Base-by-base conservation (phyloP, 1,140 invertebrate genomes). In the Copidosoma floridanum region DNA sequence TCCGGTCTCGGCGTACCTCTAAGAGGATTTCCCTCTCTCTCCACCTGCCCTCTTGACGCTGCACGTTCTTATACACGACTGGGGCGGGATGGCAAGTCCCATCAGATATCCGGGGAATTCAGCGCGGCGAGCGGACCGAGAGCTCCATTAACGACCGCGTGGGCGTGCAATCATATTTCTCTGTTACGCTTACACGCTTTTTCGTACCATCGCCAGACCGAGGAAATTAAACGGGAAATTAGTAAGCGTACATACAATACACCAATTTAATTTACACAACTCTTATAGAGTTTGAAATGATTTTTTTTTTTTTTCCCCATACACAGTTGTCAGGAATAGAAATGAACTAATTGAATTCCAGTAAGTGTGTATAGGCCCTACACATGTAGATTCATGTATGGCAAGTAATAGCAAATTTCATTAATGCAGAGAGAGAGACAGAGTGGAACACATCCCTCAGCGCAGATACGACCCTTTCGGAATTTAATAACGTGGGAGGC, bases 401-500 rank as follows among this genome's bases (percentile, higher is more conserved):
- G n/a, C n/a, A n/a, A n/a, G 11, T 11, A 38, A 53, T 26, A 47
- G 18, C 23, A 59, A 32, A 35, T 52, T 6, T 16, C 18, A 38
- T 44, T 43, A 27, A 35, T 16, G 26, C 1, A 26, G 20, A 24
- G 20, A 57, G 47, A 46, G 41, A 48, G n/a, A n/a, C n/a, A n/a
- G n/a, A n/a, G n/a, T n/a, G n/a, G n/a, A n/a, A n/a, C n/a, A n/a
- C n/a, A n/a, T n/a, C n/a, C n/a, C n/a, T n/a, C n/a, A n/a, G n/a
- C n/a, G n/a, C n/a, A n/a, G n/a, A n/a, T n/a, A n/a, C 59, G 57
- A 61, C 51, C 51, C 47, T 60, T 55, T 53, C 35, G 62, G 52
- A 66, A 66, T 66, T 66, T 64, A 64, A 66, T 66, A 66, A 64
- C 51, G 23, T 52, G 24, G 46, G 51, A n/a, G n/a, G n/a, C n/a